phyloP scores from a whole-genome alignment of 2,888 invertebrate genomes.

The Heliconius aoede region DNA sequence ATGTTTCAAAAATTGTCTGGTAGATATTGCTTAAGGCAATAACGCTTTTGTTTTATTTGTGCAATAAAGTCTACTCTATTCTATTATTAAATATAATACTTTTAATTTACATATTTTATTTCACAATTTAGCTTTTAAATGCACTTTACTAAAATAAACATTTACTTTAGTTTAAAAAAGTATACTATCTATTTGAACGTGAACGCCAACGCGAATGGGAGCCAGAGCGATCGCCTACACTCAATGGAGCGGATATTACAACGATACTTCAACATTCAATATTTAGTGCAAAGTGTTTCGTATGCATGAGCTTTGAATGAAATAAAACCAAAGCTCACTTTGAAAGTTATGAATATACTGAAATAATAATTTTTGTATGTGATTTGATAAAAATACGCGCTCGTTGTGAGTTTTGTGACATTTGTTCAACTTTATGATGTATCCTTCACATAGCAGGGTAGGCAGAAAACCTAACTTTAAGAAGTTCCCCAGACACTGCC shows the following conservation, averaged over 20 bases:
- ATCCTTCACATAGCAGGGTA: not conserved
- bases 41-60: too few species aligned
- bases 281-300: conserved; percentile 28
- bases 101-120: not conserved
- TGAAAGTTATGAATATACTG: conserved; percentile 16
- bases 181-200: conserved; percentile 25
- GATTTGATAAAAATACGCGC: not conserved
- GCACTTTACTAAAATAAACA: not conserved
- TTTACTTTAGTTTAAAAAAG: not conserved
- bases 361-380: not conserved
- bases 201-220: not conserved
- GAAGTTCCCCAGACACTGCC: not conserved
- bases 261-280: conserved; percentile 30
- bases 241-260: conserved; percentile 28
- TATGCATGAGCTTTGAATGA: conserved; percentile 18
- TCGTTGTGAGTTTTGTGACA: not conserved
- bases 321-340: conserved; percentile 19
- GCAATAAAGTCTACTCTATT: too few species aligned
- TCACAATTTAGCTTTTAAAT: not conserved
- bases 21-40: too few species aligned
- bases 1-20: too few species aligned
- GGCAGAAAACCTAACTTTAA: not conserved
- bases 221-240: conserved; percentile 6
- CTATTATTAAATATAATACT: too few species aligned
- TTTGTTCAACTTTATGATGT: not conserved